Percentiles rank a stretch among this genome's conserved stretches.
These are phyloP conservation scores for Helleia helle DNA, from an alignment of 2,888 invertebrate genomes.

Conservation along the genomic window DNA sequence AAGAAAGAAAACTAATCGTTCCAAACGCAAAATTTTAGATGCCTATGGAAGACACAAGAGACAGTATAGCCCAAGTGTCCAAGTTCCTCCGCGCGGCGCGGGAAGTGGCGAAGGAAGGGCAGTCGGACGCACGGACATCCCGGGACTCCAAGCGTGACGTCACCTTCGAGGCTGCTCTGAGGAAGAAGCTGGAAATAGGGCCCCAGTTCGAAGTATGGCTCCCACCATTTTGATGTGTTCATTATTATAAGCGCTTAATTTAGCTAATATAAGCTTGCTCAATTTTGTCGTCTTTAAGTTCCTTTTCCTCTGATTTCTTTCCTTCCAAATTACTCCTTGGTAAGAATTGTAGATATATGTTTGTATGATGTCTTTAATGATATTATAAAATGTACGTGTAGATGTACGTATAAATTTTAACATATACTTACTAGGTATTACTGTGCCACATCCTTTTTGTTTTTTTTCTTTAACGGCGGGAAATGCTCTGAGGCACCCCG, in stretches of 20 bases:
- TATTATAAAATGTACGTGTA: no score
- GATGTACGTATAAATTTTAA: no score
- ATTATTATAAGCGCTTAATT: constrained; percentile 18
- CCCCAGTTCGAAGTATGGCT: constrained; percentile 72
- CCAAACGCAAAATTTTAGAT: no score
- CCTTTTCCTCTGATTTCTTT: not conserved
- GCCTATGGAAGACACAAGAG: constrained; percentile 54
- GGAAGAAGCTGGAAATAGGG: constrained; percentile 71
- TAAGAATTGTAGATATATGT: no score
- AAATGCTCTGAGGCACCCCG: no score
- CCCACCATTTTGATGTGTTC: constrained; percentile 67
- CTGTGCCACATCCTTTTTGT: no score
- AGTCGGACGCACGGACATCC: constrained; percentile 42
- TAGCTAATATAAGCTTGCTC: constrained; percentile 30
- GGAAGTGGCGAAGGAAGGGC: constrained; percentile 50
- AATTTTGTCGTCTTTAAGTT: constrained; percentile 8
- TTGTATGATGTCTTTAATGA: no score
- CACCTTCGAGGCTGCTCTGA: constrained; percentile 55
- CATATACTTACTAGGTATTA: no score
- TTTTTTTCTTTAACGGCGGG: no score
- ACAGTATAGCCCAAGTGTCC: constrained; percentile 58
- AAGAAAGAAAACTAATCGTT: no score
- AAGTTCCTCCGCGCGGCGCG: constrained; percentile 54
- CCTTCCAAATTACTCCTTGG: no score
- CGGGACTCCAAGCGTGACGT: constrained; percentile 62